These are phyloP conservation scores for Bombylius major DNA, from an alignment of 2,888 invertebrate genomes.

Conservation along the genomic window DNA sequence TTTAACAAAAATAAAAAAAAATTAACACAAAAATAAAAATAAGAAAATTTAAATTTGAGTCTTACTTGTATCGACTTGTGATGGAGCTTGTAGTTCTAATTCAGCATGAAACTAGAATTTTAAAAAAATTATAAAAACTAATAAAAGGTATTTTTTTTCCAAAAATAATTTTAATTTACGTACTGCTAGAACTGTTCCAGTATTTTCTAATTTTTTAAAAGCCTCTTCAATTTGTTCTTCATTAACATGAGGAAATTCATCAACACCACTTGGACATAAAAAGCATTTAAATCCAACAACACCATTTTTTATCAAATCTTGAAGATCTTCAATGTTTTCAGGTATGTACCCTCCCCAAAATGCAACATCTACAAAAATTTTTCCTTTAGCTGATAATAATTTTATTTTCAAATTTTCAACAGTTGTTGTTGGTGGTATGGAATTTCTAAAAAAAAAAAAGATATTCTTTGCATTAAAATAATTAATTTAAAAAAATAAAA, in stretches of 20 bases:
- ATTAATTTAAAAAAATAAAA: background rate
- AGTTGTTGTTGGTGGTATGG: conserved; percentile 53
- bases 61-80: conserved; percentile 4
- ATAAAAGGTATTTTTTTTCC: background rate
- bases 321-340: conserved; percentile 48
- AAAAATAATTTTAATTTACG: conserved; percentile 16
- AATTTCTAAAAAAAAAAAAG: conserved; percentile 39
- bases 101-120: conserved; percentile 51
- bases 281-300: conserved; percentile 60
- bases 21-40: no score
- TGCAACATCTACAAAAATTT: conserved; percentile 48
- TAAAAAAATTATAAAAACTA: background rate
- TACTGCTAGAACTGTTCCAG: conserved; percentile 48
- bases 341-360: conserved; percentile 59
- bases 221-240: conserved; percentile 42
- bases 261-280: conserved; percentile 51
- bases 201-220: conserved; percentile 42
- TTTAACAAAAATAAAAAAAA: background rate
- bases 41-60: background rate
- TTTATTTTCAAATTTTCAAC: conserved; percentile 45
- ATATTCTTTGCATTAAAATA: no score
- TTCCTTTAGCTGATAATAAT: conserved; percentile 40
- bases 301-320: conserved; percentile 43
- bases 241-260: conserved; percentile 49
- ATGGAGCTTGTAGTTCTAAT: conserved; percentile 37